A percentile compares a stretch with the other conserved stretches of the same genome.
phyloP scores from a whole-genome alignment of 1,140 invertebrate genomes.

The Dendrolimus punctatus region DNA sequence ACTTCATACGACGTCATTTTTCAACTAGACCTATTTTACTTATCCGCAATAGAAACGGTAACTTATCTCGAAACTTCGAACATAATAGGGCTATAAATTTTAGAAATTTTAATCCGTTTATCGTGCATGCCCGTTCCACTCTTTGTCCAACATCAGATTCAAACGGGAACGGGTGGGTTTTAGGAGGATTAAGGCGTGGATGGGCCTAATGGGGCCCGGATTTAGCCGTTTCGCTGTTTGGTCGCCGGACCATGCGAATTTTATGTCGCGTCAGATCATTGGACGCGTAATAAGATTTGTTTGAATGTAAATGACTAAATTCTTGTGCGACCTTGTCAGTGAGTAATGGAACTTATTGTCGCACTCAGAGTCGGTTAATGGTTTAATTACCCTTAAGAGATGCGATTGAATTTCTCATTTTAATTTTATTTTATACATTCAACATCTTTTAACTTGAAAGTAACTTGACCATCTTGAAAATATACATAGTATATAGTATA shows the following conservation, averaged over 20 bases:
- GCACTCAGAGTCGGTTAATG: too few species aligned
- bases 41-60: too few species aligned
- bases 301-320: background rate
- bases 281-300: conserved; percentile 17
- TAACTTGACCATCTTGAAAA: too few species aligned
- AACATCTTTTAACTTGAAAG: too few species aligned
- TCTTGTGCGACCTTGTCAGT: too few species aligned
- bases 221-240: conserved; percentile 8
- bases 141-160: conserved; percentile 20
- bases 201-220: conserved; percentile 20
- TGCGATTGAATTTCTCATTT: too few species aligned
- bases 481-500: too few species aligned
- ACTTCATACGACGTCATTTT: background rate
- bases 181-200: conserved; percentile 9
- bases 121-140: conserved; percentile 18
- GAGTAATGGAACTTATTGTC: too few species aligned
- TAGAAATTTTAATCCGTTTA: conserved; percentile 40
- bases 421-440: too few species aligned
- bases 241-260: background rate
- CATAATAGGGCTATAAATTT: conserved; percentile 34
- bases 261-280: conserved; percentile 19
- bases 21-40: too few species aligned
- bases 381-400: too few species aligned
- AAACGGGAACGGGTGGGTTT: conserved; percentile 22
- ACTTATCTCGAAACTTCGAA: conserved; percentile 3